Base-by-base conservation (phyloP, 2,888 invertebrate genomes). In the Kryphioiulus occultus region DNA sequence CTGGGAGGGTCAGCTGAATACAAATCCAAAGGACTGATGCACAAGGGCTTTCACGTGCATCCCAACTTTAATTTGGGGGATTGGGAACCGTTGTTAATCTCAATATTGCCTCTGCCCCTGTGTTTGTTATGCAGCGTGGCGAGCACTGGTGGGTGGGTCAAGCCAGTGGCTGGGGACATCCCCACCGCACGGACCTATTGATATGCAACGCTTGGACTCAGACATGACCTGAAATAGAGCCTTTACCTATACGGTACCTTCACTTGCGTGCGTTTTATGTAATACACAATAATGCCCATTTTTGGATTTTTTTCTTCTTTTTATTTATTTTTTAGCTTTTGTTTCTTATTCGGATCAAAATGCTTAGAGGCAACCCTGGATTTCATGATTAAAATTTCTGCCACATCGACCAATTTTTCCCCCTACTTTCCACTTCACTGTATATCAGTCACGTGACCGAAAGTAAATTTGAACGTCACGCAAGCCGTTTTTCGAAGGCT, bases 1-100 rank as follows among this genome's bases (percentile, higher is more conserved):
- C 42, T 19, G 35, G 84, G 84, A 84, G 84, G 84, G 84, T 84
- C 84, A 84, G 84, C 35, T 84, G 84, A 84, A 84, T 84, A 84
- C 84, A 84, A 84, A 84, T 84, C 84, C 84, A 39, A 19, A 22
- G n/a, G 84, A 42, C 42, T 84, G 84, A 84, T 84, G 84, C 84
- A 35, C n/a, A 17, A 84, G 42, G 84, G 42, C 84, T 39, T n/a
- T 84, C 84, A 84, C 35, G 42, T 35, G 35, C 39, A 39, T 35
- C 39, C 84, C 35, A 84, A 84, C 84, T 84, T 84, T 84, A 84
- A 84, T 84, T 84, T 42, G 35, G 42, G 84, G 84, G 84, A 84
- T 84, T 84, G 35, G 84, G 68, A 68, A 68, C 68, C 68, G 68
- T 68, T 68, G 68, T 68, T 68, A 68, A 68, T 68, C 68, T 68